Percentiles rank a stretch among this genome's conserved stretches.
Conservation (phyloP, 1,140 invertebrate species). For the Brachionus calyciflorus region DNA sequence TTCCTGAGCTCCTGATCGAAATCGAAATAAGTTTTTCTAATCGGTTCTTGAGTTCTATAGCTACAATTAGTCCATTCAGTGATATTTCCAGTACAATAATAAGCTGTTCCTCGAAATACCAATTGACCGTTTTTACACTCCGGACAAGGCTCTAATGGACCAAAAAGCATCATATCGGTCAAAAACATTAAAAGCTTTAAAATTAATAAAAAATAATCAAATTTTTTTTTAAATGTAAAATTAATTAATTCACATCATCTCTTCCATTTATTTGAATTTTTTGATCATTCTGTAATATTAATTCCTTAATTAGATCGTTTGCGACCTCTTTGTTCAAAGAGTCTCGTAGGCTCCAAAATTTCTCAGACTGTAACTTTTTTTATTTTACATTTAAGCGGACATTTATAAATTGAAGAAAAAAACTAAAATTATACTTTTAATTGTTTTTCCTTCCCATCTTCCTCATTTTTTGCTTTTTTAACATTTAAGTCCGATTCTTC, state of each 20-base stretch:
- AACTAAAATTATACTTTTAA: constrained; percentile 51
- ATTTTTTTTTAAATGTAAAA: background rate
- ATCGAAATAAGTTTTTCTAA: constrained; percentile 68
- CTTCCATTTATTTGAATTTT: constrained; percentile 68
- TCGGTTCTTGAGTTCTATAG: constrained; percentile 70
- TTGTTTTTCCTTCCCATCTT: constrained; percentile 56
- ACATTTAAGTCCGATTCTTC: constrained; percentile 48
- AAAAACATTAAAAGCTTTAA: constrained; percentile 25
- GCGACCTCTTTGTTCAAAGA: constrained; percentile 61
- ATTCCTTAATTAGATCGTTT: constrained; percentile 61
- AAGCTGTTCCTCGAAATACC: constrained; percentile 70
- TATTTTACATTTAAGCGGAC: background rate
- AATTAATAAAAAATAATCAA: background rate
- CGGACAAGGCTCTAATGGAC: constrained; percentile 72
- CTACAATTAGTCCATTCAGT: constrained; percentile 87
- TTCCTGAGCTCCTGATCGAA: constrained; percentile 65
- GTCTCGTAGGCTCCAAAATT: constrained; percentile 70
- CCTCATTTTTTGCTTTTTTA: constrained; percentile 58
- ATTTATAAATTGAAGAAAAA: no score
- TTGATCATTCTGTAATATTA: constrained; percentile 70
- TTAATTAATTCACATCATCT: constrained; percentile 63
- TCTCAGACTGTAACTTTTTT: constrained; percentile 14
- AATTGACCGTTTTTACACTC: constrained; percentile 67
- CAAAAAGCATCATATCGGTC: constrained; percentile 75
- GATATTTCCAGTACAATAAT: constrained; percentile 75